Evolutionary conservation across 2,113 vertebrate species (phyloP).

Genomic region (Lasiurus cinereus): DNA sequence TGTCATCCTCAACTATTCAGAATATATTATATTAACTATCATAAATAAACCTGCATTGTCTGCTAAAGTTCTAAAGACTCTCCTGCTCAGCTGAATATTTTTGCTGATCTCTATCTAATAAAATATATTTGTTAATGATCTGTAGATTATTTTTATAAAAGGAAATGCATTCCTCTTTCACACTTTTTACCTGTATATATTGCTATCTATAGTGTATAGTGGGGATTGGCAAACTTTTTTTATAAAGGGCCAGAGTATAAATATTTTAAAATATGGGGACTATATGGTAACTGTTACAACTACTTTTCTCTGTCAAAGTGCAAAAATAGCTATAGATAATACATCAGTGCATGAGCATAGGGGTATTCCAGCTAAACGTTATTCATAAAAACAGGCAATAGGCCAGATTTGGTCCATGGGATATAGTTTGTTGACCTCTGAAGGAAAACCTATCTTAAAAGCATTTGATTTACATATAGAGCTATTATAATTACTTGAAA

Average conservation of each 20-base stretch:
- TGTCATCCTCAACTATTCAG: neutral
- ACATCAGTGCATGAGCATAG: neutral
- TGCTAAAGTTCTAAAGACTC: neutral
- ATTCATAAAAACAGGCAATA: neutral
- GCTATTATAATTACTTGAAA: slow-evolving; percentile 5
- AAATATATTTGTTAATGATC: neutral
- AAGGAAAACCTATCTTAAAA: slow-evolving; percentile 19
- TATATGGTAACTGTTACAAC: neutral
- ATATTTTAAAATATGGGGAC: neutral
- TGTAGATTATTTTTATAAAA: neutral
- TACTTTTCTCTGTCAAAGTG: neutral
- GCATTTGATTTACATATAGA: neutral
- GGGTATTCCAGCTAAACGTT: neutral
- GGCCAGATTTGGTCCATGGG: neutral
- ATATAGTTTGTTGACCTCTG: neutral
- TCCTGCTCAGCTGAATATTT: neutral
- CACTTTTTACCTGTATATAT: neutral
- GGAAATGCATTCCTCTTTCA: neutral
- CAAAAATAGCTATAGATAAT: neutral
- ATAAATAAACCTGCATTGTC: neutral
- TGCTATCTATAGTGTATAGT: neutral
- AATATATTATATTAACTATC: neutral
- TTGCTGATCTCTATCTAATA: neutral
- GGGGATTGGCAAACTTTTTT: neutral
- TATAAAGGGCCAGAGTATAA: neutral